Percentiles rank a stretch among this genome's conserved stretches.
Conservation (phyloP, 2,888 invertebrate species). For the Rhagium mordax region DNA sequence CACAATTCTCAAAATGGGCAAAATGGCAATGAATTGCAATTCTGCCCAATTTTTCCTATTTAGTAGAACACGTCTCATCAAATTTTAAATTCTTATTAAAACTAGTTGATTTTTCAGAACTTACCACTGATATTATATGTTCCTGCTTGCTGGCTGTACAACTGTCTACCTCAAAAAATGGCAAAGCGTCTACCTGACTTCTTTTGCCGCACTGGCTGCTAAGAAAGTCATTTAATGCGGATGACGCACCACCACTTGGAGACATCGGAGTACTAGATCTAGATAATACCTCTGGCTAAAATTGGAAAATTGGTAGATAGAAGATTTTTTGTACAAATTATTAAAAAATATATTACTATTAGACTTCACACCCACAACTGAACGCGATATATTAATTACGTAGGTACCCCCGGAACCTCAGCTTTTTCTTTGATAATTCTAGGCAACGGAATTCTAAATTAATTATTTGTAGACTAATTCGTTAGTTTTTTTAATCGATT, state of each 20-base stretch:
- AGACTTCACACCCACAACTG: no score
- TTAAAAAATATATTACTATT: no score
- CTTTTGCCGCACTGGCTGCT: slow-evolving; percentile 69
- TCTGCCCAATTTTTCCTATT: no score
- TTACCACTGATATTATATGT: slow-evolving; percentile 88
- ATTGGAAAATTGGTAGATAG: slow-evolving; percentile 12
- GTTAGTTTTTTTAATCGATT: not conserved
- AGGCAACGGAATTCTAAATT: no score
- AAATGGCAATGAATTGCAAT: no score
- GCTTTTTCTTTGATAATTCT: no score
- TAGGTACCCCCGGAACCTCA: no score
- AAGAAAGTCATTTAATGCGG: slow-evolving; percentile 70
- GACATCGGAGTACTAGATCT: slow-evolving; percentile 89
- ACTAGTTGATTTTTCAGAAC: slow-evolving; percentile 53
- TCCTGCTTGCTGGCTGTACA: slow-evolving; percentile 92
- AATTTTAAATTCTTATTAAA: not conserved
- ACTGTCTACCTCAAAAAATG: slow-evolving; percentile 87
- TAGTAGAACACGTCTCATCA: not conserved
- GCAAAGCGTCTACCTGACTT: slow-evolving; percentile 75
- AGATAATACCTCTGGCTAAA: slow-evolving; percentile 86
- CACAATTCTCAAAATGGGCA: no score
- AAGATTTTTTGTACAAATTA: no score
- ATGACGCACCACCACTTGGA: slow-evolving; percentile 75
- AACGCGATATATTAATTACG: no score
- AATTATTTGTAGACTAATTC: no score